A percentile compares a stretch with the other conserved stretches of the same genome.
phyloP scores from a whole-genome alignment of 2,113 vertebrate species.

The Bubo bubo region DNA sequence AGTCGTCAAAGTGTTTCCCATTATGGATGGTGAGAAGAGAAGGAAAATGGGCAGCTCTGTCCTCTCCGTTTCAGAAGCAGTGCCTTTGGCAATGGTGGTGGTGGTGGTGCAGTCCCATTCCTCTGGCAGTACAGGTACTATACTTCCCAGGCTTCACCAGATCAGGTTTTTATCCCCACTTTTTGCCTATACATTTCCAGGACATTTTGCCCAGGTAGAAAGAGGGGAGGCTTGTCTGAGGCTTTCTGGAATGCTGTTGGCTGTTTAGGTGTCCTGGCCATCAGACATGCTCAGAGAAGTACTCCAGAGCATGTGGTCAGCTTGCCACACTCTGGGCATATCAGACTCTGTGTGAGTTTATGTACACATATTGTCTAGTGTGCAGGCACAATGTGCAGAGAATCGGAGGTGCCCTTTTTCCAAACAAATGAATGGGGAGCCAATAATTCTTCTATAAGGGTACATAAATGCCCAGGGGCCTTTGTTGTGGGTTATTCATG shows the following conservation, averaged over 20 bases:
- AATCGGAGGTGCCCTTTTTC: not conserved
- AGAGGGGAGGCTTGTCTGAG: not conserved
- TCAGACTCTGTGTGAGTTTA: not conserved
- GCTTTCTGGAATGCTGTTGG: not conserved
- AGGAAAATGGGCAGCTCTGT: not conserved
- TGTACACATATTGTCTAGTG: accelerated
- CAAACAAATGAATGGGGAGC: not conserved
- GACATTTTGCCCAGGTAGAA: not conserved
- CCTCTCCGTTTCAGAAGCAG: not conserved
- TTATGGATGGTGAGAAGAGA: not conserved
- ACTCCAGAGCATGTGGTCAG: not conserved
- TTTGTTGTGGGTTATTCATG: not conserved
- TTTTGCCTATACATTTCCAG: not conserved
- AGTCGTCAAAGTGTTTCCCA: not conserved
- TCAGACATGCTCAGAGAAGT: not conserved
- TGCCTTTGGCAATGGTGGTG: not conserved
- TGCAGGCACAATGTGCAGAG: not conserved
- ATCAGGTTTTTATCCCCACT: not conserved
- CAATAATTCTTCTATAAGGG: not conserved
- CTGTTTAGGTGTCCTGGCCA: not conserved
- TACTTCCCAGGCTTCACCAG: not conserved
- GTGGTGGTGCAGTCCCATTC: not conserved
- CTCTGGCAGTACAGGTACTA: not conserved
- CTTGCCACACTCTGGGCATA: not conserved
- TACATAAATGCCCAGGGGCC: not conserved